phyloP scores from a whole-genome alignment of 2,797 vertebrate genomes.

The Micromesistius poutassou region DNA sequence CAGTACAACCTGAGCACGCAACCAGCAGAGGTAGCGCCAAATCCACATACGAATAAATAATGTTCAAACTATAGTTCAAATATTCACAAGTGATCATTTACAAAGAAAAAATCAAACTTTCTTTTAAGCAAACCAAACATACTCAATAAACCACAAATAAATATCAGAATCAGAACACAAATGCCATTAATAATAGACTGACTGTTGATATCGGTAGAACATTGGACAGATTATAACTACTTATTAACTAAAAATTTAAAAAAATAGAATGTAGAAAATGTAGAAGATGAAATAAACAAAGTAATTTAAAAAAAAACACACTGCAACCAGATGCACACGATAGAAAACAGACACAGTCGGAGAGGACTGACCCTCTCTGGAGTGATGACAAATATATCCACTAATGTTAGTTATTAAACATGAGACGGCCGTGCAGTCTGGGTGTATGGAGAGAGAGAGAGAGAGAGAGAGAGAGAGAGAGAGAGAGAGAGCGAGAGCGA shows the following conservation, averaged over 20 bases:
- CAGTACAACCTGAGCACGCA: conserved; percentile 46
- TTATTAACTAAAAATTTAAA: conserved; percentile 46
- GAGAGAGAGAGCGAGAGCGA: not conserved
- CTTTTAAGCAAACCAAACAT: conserved; percentile 47
- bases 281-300: conserved; percentile 70
- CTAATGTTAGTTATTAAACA: conserved; percentile 79
- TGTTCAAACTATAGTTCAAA: conserved; percentile 45
- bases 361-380: conserved; percentile 66
- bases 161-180: conserved; percentile 58
- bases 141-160: conserved; percentile 65
- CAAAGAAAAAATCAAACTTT: conserved; percentile 12
- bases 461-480: conserved; percentile 66
- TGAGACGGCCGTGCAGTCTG: conserved; percentile 88
- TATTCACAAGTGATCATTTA: conserved; percentile 18
- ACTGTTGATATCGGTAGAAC: conserved; percentile 40
- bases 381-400: conserved; percentile 67
- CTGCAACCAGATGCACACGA: conserved; percentile 91
- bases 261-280: conserved; percentile 43
- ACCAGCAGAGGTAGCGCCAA: conserved; percentile 85
- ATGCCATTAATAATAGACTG: conserved; percentile 52
- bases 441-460: conserved; percentile 87
- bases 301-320: conserved; percentile 80
- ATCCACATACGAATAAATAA: conserved; percentile 60
- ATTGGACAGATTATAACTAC: conserved; percentile 59
- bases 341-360: conserved; percentile 83